These are phyloP conservation scores for Phenacoccus solenopsis DNA, from an alignment of 1,140 invertebrate genomes.

Conservation along the genomic window DNA sequence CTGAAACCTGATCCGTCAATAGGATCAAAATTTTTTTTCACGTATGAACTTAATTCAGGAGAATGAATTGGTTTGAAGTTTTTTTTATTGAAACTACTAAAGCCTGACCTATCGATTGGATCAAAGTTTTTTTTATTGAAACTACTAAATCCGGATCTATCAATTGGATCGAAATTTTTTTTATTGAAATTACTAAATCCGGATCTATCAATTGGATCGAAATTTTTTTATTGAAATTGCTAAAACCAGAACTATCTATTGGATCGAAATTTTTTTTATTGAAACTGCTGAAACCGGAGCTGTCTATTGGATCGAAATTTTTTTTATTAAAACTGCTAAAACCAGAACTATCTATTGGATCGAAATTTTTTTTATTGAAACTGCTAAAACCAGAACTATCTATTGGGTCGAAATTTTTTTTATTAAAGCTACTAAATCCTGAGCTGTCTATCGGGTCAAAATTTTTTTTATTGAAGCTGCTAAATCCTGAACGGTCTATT, in stretches of 20 bases:
- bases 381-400: constrained; percentile 36
- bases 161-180: background rate
- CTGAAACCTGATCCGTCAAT: constrained; percentile 39
- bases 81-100: background rate
- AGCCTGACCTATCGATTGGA: constrained; percentile 30
- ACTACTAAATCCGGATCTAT: constrained; percentile 40
- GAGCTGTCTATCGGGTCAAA: constrained; percentile 46
- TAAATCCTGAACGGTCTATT: background rate
- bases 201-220: constrained; percentile 46
- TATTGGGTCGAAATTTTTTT: constrained; percentile 47
- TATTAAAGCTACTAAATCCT: constrained; percentile 31
- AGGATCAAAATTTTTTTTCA: constrained; percentile 44
- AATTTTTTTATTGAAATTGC: constrained; percentile 39
- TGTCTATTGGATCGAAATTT: constrained; percentile 47
- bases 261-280: constrained; percentile 44
- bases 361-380: constrained; percentile 42
- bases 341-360: constrained; percentile 45
- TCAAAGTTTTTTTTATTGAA: constrained; percentile 45
- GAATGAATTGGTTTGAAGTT: constrained; percentile 41
- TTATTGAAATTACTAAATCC: constrained; percentile 40
- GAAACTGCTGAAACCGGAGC: constrained; percentile 42
- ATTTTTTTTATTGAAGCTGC: constrained; percentile 29
- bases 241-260: constrained; percentile 39
- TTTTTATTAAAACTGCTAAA: constrained; percentile 43
- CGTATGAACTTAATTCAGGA: constrained; percentile 43